Evolutionary conservation across 2,113 vertebrate genomes (phyloP).

Genomic region (Piaya cayana): DNA sequence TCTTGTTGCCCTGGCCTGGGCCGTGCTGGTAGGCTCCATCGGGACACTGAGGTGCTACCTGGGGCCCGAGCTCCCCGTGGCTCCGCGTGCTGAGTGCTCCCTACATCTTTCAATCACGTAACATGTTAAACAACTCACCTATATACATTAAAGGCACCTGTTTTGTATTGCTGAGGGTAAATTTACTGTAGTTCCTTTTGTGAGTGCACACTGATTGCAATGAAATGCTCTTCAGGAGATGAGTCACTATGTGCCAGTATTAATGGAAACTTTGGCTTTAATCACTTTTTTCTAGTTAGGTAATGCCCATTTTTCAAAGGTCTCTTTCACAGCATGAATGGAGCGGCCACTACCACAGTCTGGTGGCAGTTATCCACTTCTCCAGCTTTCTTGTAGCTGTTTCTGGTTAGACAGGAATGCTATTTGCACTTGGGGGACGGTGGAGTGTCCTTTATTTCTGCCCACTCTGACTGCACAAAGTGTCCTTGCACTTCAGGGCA

Average conservation of each 20-base stretch:
- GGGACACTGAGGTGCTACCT: background rate
- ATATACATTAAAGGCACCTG: background rate
- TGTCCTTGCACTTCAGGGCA: background rate
- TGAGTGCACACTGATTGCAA: background rate
- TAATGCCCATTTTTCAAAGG: background rate
- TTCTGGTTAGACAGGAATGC: background rate
- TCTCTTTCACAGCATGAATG: background rate
- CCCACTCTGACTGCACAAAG: conserved; percentile 13
- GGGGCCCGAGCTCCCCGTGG: rapidly evolving
- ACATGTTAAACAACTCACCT: background rate
- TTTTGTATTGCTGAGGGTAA: background rate
- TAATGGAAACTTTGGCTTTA: background rate
- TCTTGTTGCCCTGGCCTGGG: rapidly evolving
- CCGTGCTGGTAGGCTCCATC: rapidly evolving
- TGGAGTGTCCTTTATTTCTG: background rate
- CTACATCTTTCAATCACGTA: background rate
- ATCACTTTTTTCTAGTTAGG: background rate
- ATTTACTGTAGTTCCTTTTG: background rate
- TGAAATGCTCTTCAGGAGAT: background rate
- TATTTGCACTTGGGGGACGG: conserved; percentile 34
- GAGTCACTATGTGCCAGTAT: background rate
- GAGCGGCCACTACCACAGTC: background rate
- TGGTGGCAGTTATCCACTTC: background rate
- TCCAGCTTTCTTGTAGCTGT: conserved; percentile 21
- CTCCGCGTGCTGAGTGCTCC: background rate